Evolutionary conservation across 2,888 invertebrate species (phyloP), one percentile per base, ranked within the genome.

Genomic region (Gymnoscelis rufifasciata): DNA sequence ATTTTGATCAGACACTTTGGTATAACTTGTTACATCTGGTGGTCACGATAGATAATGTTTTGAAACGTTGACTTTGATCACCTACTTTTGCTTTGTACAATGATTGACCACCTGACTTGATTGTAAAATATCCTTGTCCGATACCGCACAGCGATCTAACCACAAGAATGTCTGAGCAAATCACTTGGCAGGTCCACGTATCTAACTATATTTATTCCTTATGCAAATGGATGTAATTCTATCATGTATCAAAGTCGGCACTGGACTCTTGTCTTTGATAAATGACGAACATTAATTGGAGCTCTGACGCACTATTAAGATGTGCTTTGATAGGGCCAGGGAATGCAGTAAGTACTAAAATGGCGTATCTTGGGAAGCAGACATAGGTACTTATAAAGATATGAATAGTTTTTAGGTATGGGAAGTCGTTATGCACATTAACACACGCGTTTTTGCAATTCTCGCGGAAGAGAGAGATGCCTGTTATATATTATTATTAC

Each of bases 231-330:
- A 15, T 2, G 2, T 15, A 8, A n/a, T 14, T 33, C n/a, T 42
- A 10, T 14, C 38, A 35, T 29, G 35, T 43, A 43, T 35, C 39
- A 42, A 45, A 42, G 49, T 35, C 50, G 45, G 50, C 50, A 38
- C 38, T 30, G 30, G 27, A 12, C 23, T 24, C 36, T 37, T 37
- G 42, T 49, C 14, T 8, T 14, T 45, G 45, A 50, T 50, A 42
- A 36, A 38, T 30, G 45, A 30, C 42, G 42, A 33, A 28, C 28
- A 28, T 38, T 40, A 49, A 49, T 49, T 49, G 41, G 35, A 19
- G 45, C 35, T 48, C 38, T 28, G 48, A 41, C 36, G 44, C 33
- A 45, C 38, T 42, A 45, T 50, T 38, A 50, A 45, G 42, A 50
- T 19, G 42, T 43, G 36, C 44, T 33, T 11, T 45, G 45, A 45